Conservation (phyloP, 2,888 invertebrate genomes). For the Drosophila kuntzei region DNA sequence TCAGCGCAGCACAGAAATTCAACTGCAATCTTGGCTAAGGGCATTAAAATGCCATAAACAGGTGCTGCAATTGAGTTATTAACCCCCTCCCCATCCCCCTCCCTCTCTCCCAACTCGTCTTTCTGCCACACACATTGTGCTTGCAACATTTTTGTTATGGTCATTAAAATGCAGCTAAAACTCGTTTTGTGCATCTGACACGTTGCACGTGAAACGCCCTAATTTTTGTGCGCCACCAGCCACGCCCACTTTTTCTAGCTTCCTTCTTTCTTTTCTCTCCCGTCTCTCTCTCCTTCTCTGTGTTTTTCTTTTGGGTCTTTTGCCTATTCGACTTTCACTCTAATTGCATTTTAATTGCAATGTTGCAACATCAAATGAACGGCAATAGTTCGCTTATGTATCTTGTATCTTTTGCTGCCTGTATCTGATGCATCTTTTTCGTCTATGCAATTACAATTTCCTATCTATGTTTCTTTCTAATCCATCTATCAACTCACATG, state of each 20-base stretch:
- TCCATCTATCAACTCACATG: conserved; percentile 10
- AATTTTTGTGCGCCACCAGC: conserved; percentile 9
- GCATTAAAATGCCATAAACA: conserved; percentile 21
- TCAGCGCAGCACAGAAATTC: conserved; percentile 8
- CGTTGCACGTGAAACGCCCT: conserved; percentile 24
- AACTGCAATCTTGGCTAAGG: conserved; percentile 15
- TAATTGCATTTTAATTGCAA: conserved; percentile 79
- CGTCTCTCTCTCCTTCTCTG: background rate
- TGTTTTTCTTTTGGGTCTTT: conserved; percentile 14
- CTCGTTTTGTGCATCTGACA: conserved; percentile 22
- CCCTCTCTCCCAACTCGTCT: background rate
- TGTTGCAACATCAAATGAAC: conserved; percentile 26
- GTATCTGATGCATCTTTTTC: background rate
- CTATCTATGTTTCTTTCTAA: conserved; percentile 3
- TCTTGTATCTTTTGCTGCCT: conserved; percentile 4
- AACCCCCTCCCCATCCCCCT: background rate
- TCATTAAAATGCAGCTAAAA: conserved; percentile 28
- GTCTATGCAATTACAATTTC: conserved; percentile 35
- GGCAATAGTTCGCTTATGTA: background rate
- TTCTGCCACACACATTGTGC: conserved; percentile 6
- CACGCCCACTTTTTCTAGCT: conserved; percentile 17
- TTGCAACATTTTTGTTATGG: conserved; percentile 21
- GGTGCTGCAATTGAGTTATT: conserved; percentile 46
- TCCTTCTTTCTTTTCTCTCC: background rate
- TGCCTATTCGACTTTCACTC: conserved; percentile 48